Evolutionary conservation across 2,797 vertebrate species (phyloP), one percentile per base, ranked within the genome.

Genomic region (Pristis pectinata): DNA sequence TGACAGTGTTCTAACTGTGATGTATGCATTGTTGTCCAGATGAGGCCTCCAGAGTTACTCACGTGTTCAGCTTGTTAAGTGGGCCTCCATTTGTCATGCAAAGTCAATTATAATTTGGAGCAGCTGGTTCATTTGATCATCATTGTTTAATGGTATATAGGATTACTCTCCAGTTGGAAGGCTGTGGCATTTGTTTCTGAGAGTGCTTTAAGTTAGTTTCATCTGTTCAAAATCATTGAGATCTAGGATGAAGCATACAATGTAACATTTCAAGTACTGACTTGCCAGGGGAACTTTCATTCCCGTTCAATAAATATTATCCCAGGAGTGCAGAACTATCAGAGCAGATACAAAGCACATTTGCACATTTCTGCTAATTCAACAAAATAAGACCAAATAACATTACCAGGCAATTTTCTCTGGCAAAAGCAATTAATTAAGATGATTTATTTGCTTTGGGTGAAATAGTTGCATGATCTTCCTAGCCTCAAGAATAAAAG

Each of bases 221-320:
- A 53, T 85, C 44, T 53, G 82, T 85, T 85, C 24, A 8, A 53
- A 8, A 85, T 53, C 30, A 85, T 56, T 85, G 22, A 85, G 85
- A 56, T 53, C 22, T 11, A 85, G 44, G 82, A 85, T 85, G 27
- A 56, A 44, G 41, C 85, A 85, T 56, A 53, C 49, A 85, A 53
- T 85, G 82, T 53, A 85, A 85, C 82, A 85, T 49, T 85, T 85
- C 53, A 49, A 85, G 82, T 85, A 49, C 82, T 27, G 82, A 85
- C 44, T 85, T 30, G 82, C 82, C 9, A 85, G 49, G 49, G 24
- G 82, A 24, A 85, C 24, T 27, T 85, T 85, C 1, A 85, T 83
- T 49, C 49, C 82, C 30, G 24, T 53, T 85, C 82, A 85, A 10
- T 85, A 53, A 11, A 85, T 49, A 85, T 53, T 85, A 85, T 83